Conservation (phyloP, 2,888 invertebrate genomes). For the Hemaris fuciformis region DNA sequence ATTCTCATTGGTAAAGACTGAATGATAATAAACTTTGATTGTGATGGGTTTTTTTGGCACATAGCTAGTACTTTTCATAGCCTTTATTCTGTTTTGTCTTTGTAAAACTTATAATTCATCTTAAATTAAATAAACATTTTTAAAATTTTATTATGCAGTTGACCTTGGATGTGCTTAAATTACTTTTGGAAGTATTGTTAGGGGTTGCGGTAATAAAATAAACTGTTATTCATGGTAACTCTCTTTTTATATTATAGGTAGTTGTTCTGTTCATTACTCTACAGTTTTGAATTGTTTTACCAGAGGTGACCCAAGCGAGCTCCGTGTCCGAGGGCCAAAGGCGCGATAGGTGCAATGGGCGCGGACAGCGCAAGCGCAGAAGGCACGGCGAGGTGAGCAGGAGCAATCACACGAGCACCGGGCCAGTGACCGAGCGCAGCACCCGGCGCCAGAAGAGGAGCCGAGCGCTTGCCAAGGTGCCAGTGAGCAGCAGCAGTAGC, state of each 20-base stretch:
- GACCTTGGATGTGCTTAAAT: too few species aligned
- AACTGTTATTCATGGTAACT: slow-evolving; percentile 54
- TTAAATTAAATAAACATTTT: too few species aligned
- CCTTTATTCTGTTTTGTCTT: too few species aligned
- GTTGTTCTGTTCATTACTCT: slow-evolving; percentile 33
- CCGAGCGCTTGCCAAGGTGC: slow-evolving; percentile 13
- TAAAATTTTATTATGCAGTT: too few species aligned
- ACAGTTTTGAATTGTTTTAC: slow-evolving; percentile 46
- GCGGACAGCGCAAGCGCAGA: slow-evolving; percentile 34
- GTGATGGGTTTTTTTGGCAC: too few species aligned
- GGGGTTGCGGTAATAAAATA: slow-evolving; percentile 18
- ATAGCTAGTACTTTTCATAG: too few species aligned
- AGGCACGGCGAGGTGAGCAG: slow-evolving; percentile 41
- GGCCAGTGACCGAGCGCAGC: slow-evolving; percentile 47
- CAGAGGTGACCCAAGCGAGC: slow-evolving; percentile 43
- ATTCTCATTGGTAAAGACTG: too few species aligned
- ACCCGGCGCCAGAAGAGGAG: slow-evolving; percentile 21
- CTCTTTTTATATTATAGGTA: slow-evolving; percentile 67
- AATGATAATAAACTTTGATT: too few species aligned
- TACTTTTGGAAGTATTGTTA: background rate
- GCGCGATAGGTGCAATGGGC: slow-evolving; percentile 34
- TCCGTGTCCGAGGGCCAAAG: slow-evolving; percentile 43
- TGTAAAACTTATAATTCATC: too few species aligned
- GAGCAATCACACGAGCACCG: slow-evolving; percentile 40
- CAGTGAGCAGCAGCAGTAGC: slow-evolving; percentile 47